These are phyloP conservation scores for Sebastes wilsoni DNA, from an alignment of 2,797 vertebrate species.

Conservation along the genomic window DNA sequence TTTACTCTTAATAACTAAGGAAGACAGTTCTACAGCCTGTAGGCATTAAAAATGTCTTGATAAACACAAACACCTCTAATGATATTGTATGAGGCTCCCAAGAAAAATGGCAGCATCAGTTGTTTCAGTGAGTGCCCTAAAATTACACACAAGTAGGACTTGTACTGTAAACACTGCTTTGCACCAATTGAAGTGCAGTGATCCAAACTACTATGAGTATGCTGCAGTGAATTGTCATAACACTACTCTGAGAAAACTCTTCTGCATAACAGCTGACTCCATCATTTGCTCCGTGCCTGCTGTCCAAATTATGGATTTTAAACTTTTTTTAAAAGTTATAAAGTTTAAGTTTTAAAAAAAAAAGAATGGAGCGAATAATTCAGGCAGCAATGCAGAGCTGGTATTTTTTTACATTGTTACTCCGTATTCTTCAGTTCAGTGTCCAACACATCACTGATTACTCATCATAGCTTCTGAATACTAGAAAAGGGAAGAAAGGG, in stretches of 20 bases:
- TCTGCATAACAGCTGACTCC: conserved; percentile 7
- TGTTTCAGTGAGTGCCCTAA: background rate
- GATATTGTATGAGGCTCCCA: background rate
- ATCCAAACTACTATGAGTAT: background rate
- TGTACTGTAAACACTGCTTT: background rate
- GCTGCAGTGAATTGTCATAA: background rate
- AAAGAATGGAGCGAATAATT: background rate
- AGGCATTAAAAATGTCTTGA: background rate
- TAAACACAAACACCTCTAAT: background rate
- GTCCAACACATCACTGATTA: background rate
- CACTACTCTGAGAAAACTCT: background rate
- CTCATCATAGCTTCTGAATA: background rate
- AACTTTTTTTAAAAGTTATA: background rate
- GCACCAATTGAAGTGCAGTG: background rate
- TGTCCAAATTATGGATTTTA: background rate
- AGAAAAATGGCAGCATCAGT: background rate
- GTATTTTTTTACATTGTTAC: background rate
- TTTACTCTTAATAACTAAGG: background rate
- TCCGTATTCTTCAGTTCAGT: background rate
- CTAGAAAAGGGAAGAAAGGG: background rate
- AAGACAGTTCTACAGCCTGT: background rate
- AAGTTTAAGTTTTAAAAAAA: background rate
- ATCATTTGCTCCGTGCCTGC: background rate
- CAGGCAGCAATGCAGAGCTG: background rate
- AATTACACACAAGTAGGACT: background rate